Percentiles rank a stretch among this genome's conserved stretches.
phyloP scores from a whole-genome alignment of 2,113 vertebrate species.

The Podarcis cretensis region DNA sequence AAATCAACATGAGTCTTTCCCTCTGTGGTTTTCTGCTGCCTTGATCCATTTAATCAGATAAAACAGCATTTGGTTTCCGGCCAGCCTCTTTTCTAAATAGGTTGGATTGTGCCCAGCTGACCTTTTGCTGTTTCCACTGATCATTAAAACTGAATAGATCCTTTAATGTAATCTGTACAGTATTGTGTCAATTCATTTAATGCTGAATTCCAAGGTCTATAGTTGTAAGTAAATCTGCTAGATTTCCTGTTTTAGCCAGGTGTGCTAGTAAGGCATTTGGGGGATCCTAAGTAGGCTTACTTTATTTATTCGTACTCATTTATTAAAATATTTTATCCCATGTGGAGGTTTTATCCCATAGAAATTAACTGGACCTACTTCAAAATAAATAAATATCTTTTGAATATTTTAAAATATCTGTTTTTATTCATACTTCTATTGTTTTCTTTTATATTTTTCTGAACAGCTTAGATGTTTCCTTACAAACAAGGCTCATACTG shows the following conservation, averaged over 20 bases:
- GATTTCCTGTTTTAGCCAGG: neutral
- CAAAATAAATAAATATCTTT: neutral
- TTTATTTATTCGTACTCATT: neutral
- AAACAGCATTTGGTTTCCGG: conserved; percentile 13
- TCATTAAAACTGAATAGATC: conserved; percentile 10
- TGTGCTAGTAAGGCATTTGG: neutral
- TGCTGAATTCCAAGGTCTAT: neutral
- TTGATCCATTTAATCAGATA: conserved; percentile 40
- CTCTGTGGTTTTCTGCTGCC: neutral
- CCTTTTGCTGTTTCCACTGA: neutral
- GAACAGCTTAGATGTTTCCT: no score
- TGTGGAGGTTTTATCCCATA: neutral
- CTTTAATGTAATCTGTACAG: neutral
- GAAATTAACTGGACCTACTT: neutral
- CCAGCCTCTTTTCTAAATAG: neutral
- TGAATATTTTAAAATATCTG: no score
- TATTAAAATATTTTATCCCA: neutral
- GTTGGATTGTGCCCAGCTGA: conserved; percentile 16
- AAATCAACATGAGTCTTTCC: conserved; percentile 12
- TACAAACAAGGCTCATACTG: no score
- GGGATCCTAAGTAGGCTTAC: neutral
- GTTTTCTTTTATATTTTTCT: no score
- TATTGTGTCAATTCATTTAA: conserved; percentile 14
- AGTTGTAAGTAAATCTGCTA: neutral
- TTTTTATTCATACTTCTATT: no score